Percentiles rank a stretch among this genome's conserved stretches.
phyloP scores from a whole-genome alignment of 2,113 vertebrate species.

The Epinephelus lanceolatus region DNA sequence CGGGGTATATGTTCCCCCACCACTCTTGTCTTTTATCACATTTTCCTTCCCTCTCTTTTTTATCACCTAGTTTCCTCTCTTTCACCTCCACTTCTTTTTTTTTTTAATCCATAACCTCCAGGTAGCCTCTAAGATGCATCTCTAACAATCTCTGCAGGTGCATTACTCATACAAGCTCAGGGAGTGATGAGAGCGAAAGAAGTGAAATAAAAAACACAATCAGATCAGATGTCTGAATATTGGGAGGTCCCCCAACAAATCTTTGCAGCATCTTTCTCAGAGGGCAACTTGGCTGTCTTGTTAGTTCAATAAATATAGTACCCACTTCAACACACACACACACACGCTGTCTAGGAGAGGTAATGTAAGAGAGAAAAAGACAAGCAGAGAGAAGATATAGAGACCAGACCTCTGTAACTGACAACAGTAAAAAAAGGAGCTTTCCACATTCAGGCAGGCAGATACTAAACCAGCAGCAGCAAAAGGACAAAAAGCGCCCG shows the following conservation, averaged over 20 bases:
- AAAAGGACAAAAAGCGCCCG: conserved; percentile 75
- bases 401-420: conserved; percentile 52
- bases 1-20: neutral
- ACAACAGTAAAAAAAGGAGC: conserved; percentile 39
- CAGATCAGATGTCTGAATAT: conserved; percentile 17
- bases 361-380: conserved; percentile 1
- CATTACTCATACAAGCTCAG: conserved; percentile 9
- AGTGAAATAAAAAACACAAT: conserved; percentile 13
- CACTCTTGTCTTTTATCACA: conserved; percentile 20
- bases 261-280: conserved; percentile 18
- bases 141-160: conserved; percentile 48
- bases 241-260: conserved; percentile 1
- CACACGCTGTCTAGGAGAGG: neutral
- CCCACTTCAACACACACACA: neutral
- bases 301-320: conserved; percentile 25
- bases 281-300: conserved; percentile 7
- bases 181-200: neutral
- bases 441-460: conserved; percentile 46
- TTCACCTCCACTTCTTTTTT: neutral
- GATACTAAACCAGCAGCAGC: conserved; percentile 64
- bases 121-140: conserved; percentile 1
- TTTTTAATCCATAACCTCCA: neutral
- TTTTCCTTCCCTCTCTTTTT: conserved; percentile 28
- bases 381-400: conserved; percentile 24
- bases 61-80: neutral